Evolutionary conservation across 2,113 vertebrate genomes (phyloP).

Genomic region (Spermophilus dauricus): DNA sequence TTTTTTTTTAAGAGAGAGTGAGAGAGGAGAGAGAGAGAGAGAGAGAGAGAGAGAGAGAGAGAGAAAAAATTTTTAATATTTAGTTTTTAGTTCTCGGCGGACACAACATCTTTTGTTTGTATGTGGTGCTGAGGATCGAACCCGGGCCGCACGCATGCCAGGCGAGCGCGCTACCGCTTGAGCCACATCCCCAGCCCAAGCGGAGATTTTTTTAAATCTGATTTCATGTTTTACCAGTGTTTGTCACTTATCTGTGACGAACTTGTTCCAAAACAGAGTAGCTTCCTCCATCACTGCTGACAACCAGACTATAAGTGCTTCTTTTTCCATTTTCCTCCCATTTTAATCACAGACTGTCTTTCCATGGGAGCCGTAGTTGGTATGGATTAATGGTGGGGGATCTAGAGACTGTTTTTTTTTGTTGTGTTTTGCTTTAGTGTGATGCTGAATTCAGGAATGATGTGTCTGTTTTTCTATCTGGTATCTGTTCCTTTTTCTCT

Average conservation of each 20-base stretch:
- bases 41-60: no score
- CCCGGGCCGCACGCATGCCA: no score
- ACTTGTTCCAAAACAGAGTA: not conserved
- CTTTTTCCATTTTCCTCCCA: no score
- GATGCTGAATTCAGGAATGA: not conserved
- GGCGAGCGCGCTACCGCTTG: no score
- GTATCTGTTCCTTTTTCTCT: not conserved
- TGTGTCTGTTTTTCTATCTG: not conserved
- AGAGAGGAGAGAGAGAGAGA: no score
- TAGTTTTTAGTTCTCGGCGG: no score
- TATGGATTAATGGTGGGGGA: not conserved
- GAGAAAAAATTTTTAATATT: no score
- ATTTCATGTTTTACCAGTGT: not conserved
- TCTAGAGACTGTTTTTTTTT: not conserved
- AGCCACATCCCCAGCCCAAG: no score
- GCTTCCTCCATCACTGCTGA: not conserved
- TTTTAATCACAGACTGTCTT: not conserved
- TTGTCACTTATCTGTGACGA: not conserved
- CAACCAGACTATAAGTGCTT: fast-evolving
- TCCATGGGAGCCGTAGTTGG: not conserved
- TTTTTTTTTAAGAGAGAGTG: not conserved
- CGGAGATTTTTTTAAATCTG: not conserved
- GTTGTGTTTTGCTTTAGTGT: not conserved
- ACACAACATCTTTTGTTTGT: no score
- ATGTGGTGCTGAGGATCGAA: no score